Base-by-base conservation (phyloP, 2,113 vertebrate genomes). In the Hemiscyllium ocellatum region DNA sequence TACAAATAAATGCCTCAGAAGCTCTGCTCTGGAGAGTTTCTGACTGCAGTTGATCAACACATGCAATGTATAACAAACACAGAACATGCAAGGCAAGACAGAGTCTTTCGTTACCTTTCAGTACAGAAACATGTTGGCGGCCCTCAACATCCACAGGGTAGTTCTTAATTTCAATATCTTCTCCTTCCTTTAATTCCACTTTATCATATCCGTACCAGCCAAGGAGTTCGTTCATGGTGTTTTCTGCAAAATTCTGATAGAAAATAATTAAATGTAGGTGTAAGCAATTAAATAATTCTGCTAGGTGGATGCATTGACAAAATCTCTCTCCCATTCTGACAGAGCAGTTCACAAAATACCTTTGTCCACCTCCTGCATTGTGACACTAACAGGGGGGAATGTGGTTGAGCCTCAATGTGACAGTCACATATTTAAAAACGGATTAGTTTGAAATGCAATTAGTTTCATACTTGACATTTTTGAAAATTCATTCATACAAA, bases 191-290 rank as follows among this genome's bases (percentile, higher is more conserved):
- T 96, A 99, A 90, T 97, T 99, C 99, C 98, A 99, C 99, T 97
- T 99, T 99, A 98, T 99, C 99, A 96, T 99, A 99, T 96, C 99
- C 99, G 96, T 99, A 99, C 99, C 99, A 99, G 96, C 99, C 99
- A 97, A 99, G 98, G 96, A 99, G 98, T 97, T 99, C 99, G 96
- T 99, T 99, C 99, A 99, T 99, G 96, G 99, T 99, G 97, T 99
- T 99, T 97, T 99, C 99, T 96, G 99, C 99, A 97, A 99, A 99
- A 97, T 98, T 99, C 99, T 99, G 98, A 96, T 98, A 98, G 96
- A 98, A 96, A 98, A 97, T 96, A 97, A 97, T 97, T 96, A 95
- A 96, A 97, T 97, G 96, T 97, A 97, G 97, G 97, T 97, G 97
- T 97, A 97, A 96, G 96, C 96, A 97, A 97, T 98, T 97, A 97